Evolutionary conservation across 2,888 invertebrate genomes (phyloP).

Genomic region (Chromoteleia sp.): DNA sequence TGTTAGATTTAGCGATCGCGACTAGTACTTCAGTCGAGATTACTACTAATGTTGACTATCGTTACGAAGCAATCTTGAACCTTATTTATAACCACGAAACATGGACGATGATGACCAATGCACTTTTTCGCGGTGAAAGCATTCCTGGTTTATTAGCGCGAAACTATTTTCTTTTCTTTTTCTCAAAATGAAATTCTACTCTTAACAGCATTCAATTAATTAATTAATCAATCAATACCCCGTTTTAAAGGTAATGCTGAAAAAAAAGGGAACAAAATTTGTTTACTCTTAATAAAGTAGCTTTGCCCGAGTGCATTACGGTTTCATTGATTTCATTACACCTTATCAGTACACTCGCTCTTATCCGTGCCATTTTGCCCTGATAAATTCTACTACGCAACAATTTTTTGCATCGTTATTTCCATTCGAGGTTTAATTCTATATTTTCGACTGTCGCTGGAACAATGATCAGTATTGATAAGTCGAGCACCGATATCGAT

Average conservation of each 20-base stretch:
- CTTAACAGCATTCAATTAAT: slow-evolving; percentile 10
- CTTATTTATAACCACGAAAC: slow-evolving; percentile 58
- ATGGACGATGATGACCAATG: slow-evolving; percentile 43
- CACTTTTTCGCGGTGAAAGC: slow-evolving; percentile 38
- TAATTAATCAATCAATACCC: not conserved
- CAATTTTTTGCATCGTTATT: slow-evolving; percentile 30
- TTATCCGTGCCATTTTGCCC: slow-evolving; percentile 37
- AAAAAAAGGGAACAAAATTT: not conserved
- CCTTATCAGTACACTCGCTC: slow-evolving; percentile 24
- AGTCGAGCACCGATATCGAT: not conserved
- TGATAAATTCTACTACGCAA: slow-evolving; percentile 36
- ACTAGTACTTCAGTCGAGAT: slow-evolving; percentile 40
- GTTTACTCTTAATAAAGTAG: slow-evolving; percentile 3
- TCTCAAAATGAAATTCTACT: too few species aligned
- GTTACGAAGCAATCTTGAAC: slow-evolving; percentile 53
- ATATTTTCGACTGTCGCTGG: slow-evolving; percentile 10
- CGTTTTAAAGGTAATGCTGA: not conserved
- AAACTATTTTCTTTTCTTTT: too few species aligned
- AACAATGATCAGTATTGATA: not conserved
- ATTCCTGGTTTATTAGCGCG: slow-evolving; percentile 7
- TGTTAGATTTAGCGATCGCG: slow-evolving; percentile 36
- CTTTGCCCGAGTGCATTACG: not conserved
- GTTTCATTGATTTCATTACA: slow-evolving; percentile 32
- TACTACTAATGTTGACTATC: slow-evolving; percentile 55
- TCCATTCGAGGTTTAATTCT: slow-evolving; percentile 32